These are phyloP conservation scores for Sminthurinus aureus DNA, from an alignment of 2,888 invertebrate genomes.

Conservation along the genomic window DNA sequence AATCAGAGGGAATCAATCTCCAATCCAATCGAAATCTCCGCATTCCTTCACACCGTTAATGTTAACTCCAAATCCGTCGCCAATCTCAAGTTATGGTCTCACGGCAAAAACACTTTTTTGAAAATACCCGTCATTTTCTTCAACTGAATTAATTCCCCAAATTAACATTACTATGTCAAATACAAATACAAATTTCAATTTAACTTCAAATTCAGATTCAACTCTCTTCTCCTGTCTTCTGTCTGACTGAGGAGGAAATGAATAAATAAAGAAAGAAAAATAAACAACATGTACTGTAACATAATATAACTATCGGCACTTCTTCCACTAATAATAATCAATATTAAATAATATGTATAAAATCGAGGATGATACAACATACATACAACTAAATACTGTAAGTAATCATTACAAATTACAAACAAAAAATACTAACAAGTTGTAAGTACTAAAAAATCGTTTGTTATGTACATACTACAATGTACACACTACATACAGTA, in stretches of 20 bases:
- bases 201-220: no score
- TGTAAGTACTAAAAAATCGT: no score
- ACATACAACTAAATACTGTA: no score
- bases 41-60: conserved; percentile 60
- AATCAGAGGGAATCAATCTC: conserved; percentile 57
- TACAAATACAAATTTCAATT: no score
- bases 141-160: not conserved
- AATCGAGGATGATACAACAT: not conserved
- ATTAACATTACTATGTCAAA: no score
- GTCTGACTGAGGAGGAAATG: no score
- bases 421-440: no score
- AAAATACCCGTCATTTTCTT: conserved; percentile 42
- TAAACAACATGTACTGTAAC: not conserved
- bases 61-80: conserved; percentile 60
- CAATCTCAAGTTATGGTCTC: conserved; percentile 59
- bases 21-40: conserved; percentile 60
- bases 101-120: conserved; percentile 60
- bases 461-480: no score
- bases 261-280: not conserved
- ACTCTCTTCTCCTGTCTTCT: no score
- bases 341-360: conserved; percentile 8
- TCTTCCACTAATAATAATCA: conserved; percentile 7
- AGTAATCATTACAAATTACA: no score
- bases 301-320: conserved; percentile 8
- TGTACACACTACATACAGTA: no score